Evolutionary conservation across 2,888 invertebrate genomes (phyloP).

Genomic region (Syrista parreyssii): DNA sequence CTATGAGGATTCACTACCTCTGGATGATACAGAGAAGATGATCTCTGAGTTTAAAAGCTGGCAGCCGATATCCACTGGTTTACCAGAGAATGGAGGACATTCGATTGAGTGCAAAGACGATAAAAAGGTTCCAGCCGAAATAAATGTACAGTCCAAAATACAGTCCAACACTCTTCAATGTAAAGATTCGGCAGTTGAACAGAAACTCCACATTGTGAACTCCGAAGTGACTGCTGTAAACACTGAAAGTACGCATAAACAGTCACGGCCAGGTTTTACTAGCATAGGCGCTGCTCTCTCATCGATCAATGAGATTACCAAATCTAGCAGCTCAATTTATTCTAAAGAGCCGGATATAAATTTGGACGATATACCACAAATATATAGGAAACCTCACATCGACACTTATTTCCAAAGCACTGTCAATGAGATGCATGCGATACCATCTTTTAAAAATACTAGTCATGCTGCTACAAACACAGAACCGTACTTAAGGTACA

Average conservation of each 20-base stretch:
- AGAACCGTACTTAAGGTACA: conserved; percentile 44
- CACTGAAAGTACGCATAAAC: not conserved
- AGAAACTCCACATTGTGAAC: not conserved
- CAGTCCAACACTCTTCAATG: not conserved
- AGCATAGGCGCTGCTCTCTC: not conserved
- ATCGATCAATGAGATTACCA: conserved; percentile 21
- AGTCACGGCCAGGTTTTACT: not conserved
- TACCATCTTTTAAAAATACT: conserved; percentile 13
- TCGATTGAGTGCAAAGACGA: not conserved
- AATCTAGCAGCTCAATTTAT: conserved; percentile 11
- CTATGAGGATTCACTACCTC: conserved; percentile 40
- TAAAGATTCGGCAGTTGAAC: not conserved
- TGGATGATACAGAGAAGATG: conserved; percentile 45
- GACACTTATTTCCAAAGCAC: conserved; percentile 22
- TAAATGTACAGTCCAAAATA: not conserved
- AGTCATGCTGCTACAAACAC: conserved; percentile 37
- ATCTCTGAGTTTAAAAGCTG: conserved; percentile 49
- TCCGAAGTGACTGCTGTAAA: not conserved
- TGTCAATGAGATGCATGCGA: conserved; percentile 22
- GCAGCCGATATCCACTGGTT: conserved; percentile 29
- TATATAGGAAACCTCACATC: conserved; percentile 24
- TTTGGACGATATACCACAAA: conserved; percentile 21
- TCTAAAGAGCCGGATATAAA: conserved; percentile 22
- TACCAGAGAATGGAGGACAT: not conserved
- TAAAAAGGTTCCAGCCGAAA: not conserved